Evolutionary conservation across 1,140 invertebrate genomes (phyloP), one percentile per base, ranked within the genome.

Genomic region (Nasonia longicornis): DNA sequence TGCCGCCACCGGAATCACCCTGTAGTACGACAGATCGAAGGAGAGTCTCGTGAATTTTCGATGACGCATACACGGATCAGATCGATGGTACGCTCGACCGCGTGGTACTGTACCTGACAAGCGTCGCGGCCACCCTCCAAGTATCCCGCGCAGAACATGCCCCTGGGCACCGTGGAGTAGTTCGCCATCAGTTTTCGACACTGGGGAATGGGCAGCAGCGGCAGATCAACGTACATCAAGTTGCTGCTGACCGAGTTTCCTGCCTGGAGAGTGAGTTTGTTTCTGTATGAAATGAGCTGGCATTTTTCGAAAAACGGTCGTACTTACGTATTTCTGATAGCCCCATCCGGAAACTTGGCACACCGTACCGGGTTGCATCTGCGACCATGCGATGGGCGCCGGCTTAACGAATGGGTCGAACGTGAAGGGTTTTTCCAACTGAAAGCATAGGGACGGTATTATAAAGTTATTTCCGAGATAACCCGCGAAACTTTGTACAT

Each of bases 1-100:
- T 22, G 1, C 83, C 83, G 16, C 84, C 84, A 26, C 84, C 84
- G 0, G 82, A 83, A 63, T 85, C 84, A 20, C 84, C 84, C 83
- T 84, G 26, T 22, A 52, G 4, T 4, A 35, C 4, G 38, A 72
- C 0, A 38, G 16, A 3, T 45, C 71, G 31, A 45, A 20, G 35
- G 12, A 8, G n/a, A 42, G 38, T 10, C 38, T 20, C 8, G 26
- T 29, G 12, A 52, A 31, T 29, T 70, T 29, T 31, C 67, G 10
- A n/a, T 35, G 14, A 35, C 29, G 29, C 14, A 35, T 38, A 26
- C 7, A 42, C 4, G 26, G 22, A 42, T 42, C 7, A 10, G 38
- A 11, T 10, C 7, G 8, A 42, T 42, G 38, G 26, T 26, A 26
- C 8, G 38, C 38, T 7, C 7, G 38, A 10, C 8, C 4, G 4